These are phyloP conservation scores for Buceros bicornis DNA, from an alignment of 2,797 vertebrate genomes.

Conservation along the genomic window DNA sequence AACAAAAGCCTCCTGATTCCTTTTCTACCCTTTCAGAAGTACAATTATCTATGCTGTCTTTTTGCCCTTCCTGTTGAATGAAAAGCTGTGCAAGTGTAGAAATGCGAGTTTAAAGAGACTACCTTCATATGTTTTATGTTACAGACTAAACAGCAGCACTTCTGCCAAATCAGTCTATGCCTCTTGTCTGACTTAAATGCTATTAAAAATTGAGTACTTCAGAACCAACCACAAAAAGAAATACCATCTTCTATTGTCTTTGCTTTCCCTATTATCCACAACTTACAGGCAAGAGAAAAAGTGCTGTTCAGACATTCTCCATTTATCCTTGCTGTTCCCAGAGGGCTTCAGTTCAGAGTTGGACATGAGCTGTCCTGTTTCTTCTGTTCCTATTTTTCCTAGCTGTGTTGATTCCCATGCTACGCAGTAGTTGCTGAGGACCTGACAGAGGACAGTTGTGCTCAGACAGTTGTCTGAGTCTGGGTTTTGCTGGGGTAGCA, in stretches of 20 bases:
- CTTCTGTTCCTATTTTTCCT: not conserved
- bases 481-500: rapidly evolving
- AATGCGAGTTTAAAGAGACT: not conserved
- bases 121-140: not conserved
- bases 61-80: not conserved
- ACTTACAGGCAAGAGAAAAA: not conserved
- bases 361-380: not conserved
- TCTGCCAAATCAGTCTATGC: not conserved
- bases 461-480: not conserved
- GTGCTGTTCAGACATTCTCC: not conserved
- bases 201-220: not conserved
- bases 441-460: not conserved
- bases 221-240: not conserved
- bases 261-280: not conserved
- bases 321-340: not conserved
- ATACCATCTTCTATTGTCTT: not conserved
- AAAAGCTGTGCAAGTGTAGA: not conserved
- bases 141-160: not conserved
- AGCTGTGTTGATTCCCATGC: not conserved
- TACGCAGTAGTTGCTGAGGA: not conserved
- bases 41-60: not conserved
- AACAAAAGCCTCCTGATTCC: not conserved
- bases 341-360: not conserved
- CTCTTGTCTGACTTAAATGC: not conserved
- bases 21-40: not conserved